phyloP scores from a whole-genome alignment of 2,888 invertebrate genomes.

The Proisotoma minuta region DNA sequence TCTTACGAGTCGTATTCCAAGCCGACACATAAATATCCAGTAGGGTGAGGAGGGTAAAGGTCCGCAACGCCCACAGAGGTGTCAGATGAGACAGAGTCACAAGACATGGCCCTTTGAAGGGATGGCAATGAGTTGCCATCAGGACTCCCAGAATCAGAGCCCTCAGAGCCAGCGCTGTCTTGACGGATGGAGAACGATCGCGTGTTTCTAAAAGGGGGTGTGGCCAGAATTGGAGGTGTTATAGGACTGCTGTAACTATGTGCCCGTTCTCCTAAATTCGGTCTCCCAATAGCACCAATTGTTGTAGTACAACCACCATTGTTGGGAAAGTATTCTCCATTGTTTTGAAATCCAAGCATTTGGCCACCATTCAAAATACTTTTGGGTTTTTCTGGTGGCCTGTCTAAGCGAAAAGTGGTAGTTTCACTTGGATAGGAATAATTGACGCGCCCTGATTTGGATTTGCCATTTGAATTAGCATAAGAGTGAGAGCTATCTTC shows the following conservation, averaged over 20 bases:
- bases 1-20: conserved; percentile 71
- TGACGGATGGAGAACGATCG: conserved; percentile 45
- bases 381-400: background rate
- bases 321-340: too few species aligned
- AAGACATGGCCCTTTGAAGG: conserved; percentile 66
- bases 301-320: background rate
- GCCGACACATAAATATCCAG: conserved; percentile 71
- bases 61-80: conserved; percentile 68
- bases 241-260: background rate
- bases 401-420: background rate
- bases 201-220: conserved; percentile 31
- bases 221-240: conserved; percentile 16
- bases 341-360: background rate
- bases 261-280: conserved; percentile 1
- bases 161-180: conserved; percentile 44
- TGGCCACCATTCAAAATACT: background rate
- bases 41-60: conserved; percentile 63
- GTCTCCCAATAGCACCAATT: background rate
- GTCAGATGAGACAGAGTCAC: conserved; percentile 75
- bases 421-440: background rate
- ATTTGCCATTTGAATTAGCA: background rate
- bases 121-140: conserved; percentile 49
- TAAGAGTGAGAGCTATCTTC: background rate
- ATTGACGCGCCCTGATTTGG: background rate
- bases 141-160: conserved; percentile 41